Percentiles rank a stretch among this genome's conserved stretches.
These are phyloP conservation scores for Caenorhabditis sp. DNA, from an alignment of 2,888 invertebrate genomes.

Conservation along the genomic window DNA sequence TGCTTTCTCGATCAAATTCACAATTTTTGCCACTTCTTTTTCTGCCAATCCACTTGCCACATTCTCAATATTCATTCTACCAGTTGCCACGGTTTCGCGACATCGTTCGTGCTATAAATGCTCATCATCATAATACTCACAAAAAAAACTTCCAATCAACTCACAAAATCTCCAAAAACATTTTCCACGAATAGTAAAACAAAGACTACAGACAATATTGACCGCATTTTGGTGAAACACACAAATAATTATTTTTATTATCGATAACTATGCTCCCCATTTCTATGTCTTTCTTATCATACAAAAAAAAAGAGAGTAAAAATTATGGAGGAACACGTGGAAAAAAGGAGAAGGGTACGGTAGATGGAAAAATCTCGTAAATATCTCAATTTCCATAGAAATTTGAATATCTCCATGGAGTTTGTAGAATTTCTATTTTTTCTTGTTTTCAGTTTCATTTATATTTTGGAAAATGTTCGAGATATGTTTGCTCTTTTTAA, in stretches of 20 bases:
- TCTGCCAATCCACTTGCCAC: conserved; percentile 20
- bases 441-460: no score
- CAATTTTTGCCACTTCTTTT: conserved; percentile 17
- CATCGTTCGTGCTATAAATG: conserved; percentile 34
- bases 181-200: no score
- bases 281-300: no score
- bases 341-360: not conserved
- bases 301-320: not conserved
- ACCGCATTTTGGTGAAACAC: no score
- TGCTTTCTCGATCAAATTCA: not conserved
- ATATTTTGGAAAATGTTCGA: no score
- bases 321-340: not conserved
- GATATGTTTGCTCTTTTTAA: no score
- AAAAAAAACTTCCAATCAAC: not conserved
- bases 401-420: no score
- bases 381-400: no score
- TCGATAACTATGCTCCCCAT: no score
- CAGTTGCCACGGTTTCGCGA: conserved; percentile 18
- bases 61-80: conserved; percentile 12
- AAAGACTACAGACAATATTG: no score
- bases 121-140: not conserved
- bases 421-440: not conserved
- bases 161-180: not conserved
- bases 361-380: no score
- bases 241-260: no score